Evolutionary conservation across 2,888 invertebrate species (phyloP).

Genomic region (Athalia circularis): DNA sequence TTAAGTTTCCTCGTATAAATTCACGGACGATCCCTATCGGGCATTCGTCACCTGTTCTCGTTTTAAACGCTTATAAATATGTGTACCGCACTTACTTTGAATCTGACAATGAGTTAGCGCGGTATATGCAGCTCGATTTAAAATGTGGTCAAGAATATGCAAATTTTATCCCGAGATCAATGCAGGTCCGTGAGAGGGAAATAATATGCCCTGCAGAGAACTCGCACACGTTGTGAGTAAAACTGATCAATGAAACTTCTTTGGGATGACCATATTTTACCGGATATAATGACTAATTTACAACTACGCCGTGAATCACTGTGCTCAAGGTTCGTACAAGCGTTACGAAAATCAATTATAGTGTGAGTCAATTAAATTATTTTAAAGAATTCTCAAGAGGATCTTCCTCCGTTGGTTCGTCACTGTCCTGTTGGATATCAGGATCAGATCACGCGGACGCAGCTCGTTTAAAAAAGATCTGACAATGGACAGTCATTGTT

Average conservation of each 20-base stretch:
- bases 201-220: neutral
- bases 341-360: no score
- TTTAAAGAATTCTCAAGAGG: neutral
- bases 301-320: no score
- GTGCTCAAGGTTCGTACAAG: no score
- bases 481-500: conserved; percentile 44
- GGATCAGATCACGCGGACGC: conserved; percentile 15
- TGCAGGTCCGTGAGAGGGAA: neutral
- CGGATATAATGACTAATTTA: no score
- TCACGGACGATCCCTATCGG: conserved; percentile 30
- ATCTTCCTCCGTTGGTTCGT: neutral
- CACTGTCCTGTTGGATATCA: neutral
- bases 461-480: conserved; percentile 10
- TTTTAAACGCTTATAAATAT: neutral
- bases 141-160: neutral
- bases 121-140: neutral
- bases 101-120: no score
- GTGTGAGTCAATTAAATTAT: no score
- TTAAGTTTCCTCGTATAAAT: neutral
- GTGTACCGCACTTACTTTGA: no score
- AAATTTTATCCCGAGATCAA: neutral
- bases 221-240: neutral
- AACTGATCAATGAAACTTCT: no score
- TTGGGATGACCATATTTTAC: no score
- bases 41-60: conserved; percentile 47